These are phyloP conservation scores for Liposcelis brunnea DNA, from an alignment of 2,888 invertebrate genomes.

Conservation along the genomic window DNA sequence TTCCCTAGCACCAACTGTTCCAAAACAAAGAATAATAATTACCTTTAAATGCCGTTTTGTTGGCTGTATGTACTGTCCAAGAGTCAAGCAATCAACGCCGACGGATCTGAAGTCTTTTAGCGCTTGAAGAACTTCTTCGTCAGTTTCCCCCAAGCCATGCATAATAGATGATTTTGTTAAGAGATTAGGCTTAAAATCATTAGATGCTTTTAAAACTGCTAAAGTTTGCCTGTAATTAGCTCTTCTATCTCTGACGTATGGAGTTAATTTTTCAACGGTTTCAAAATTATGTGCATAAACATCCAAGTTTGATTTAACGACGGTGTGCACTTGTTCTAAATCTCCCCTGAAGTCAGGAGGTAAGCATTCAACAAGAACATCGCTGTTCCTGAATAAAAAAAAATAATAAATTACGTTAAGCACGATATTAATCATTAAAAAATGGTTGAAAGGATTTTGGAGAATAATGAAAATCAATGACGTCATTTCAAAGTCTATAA, in stretches of 20 bases:
- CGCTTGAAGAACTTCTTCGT: constrained; percentile 70
- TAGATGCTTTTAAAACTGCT: constrained; percentile 62
- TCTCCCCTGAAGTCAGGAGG: constrained; percentile 92
- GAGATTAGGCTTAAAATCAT: constrained; percentile 57
- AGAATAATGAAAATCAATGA: no score
- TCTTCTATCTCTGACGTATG: constrained; percentile 80
- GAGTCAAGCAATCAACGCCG: constrained; percentile 87
- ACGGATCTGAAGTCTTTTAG: constrained; percentile 64
- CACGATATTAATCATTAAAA: no score
- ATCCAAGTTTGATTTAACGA: constrained; percentile 72
- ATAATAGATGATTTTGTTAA: constrained; percentile 97
- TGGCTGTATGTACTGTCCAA: constrained; percentile 99
- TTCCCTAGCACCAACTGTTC: no score
- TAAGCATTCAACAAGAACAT: constrained; percentile 86
- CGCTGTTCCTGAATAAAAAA: constrained; percentile 38
- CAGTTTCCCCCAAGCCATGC: constrained; percentile 87
- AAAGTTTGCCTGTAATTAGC: constrained; percentile 87
- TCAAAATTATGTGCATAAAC: constrained; percentile 98
- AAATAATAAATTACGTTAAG: constrained; percentile 4
- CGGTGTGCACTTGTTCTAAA: constrained; percentile 47
- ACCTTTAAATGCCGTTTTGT: constrained; percentile 83
- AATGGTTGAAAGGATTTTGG: no score
- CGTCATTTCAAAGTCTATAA: no score
- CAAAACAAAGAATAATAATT: no score
- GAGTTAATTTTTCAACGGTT: constrained; percentile 81